These are phyloP conservation scores for Bucorvus abyssinicus DNA, from an alignment of 2,797 vertebrate species.

Conservation along the genomic window DNA sequence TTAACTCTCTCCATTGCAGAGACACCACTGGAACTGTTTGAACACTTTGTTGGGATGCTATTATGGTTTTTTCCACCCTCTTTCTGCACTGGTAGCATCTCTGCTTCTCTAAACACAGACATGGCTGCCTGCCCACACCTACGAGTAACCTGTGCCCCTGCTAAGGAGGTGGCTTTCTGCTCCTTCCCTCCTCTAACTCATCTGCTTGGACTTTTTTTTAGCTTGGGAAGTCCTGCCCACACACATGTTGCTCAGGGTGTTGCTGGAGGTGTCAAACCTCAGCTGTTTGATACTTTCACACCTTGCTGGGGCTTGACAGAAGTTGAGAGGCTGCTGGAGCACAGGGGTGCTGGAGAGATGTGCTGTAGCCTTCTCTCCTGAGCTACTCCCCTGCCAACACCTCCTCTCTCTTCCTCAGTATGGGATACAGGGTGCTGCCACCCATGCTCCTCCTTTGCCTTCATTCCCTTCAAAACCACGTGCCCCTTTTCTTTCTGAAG, in stretches of 20 bases:
- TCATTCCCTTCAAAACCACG: background rate
- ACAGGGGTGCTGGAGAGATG: background rate
- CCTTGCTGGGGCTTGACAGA: rapidly evolving
- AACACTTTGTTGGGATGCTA: background rate
- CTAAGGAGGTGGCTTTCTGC: background rate
- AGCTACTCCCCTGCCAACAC: background rate
- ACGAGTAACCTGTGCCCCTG: background rate
- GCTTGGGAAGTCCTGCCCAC: background rate
- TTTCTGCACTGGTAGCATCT: background rate
- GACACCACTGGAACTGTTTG: background rate
- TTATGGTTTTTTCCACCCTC: background rate
- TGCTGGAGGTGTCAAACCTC: background rate
- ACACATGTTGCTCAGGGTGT: rapidly evolving
- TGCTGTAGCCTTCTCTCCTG: background rate
- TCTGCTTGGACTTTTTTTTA: background rate
- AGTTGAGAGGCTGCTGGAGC: background rate
- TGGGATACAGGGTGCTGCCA: background rate
- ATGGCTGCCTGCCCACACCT: background rate
- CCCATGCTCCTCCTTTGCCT: background rate
- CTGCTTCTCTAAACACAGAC: background rate
- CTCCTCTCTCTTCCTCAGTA: background rate
- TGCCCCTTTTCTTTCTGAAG: background rate
- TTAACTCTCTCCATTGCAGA: background rate
- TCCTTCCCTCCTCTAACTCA: background rate
- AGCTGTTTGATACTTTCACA: background rate